Evolutionary conservation across 2,113 vertebrate species (phyloP).

Genomic region (Catharus bicknelli): DNA sequence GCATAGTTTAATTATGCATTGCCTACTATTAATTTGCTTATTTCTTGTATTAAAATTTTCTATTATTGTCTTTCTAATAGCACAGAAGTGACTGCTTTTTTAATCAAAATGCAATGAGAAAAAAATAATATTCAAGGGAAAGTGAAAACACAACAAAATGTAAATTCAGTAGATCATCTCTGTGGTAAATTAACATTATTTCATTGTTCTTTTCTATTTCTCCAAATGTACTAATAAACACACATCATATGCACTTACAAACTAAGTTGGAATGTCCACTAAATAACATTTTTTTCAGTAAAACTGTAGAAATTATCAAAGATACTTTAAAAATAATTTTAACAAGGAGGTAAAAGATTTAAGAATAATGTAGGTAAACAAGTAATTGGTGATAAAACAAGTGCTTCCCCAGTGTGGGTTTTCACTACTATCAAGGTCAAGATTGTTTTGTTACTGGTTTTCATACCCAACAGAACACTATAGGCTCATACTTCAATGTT

Average conservation of each 20-base stretch:
- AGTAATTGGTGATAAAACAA: not conserved
- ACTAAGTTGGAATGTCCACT: not conserved
- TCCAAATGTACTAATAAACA: not conserved
- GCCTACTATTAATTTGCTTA: not conserved
- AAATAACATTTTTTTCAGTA: not conserved
- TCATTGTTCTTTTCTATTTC: not conserved
- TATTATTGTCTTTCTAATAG: not conserved
- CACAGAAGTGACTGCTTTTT: not conserved
- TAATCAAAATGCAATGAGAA: not conserved
- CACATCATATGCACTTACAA: not conserved
- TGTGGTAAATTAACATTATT: not conserved
- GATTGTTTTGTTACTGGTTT: not conserved
- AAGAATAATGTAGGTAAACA: not conserved
- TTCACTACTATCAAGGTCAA: constrained; percentile 3
- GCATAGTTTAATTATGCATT: not conserved
- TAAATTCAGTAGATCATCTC: not conserved
- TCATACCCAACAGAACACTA: not conserved
- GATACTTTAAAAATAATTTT: not conserved
- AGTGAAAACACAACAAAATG: not conserved
- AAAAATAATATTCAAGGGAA: not conserved
- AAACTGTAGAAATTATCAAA: not conserved
- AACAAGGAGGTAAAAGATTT: not conserved
- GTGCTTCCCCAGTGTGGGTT: not conserved
- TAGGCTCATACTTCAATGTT: not conserved
- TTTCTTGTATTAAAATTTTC: not conserved